These are phyloP conservation scores for Sapajus apella DNA, from an alignment of 2,113 vertebrate species.

Conservation along the genomic window DNA sequence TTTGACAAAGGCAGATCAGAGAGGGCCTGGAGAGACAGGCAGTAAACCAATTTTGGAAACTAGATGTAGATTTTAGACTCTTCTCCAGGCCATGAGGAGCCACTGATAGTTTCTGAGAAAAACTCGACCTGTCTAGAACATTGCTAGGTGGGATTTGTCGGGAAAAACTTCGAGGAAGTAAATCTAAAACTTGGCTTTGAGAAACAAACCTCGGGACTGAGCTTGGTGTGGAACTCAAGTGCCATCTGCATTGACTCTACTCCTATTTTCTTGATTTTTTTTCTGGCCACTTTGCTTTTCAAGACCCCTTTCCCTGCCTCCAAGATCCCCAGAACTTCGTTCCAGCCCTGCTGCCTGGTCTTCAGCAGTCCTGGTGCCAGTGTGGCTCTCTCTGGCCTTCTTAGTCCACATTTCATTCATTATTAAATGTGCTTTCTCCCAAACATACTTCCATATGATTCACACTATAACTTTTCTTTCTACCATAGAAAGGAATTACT, in stretches of 20 bases:
- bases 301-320: not conserved
- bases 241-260: not conserved
- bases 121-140: not conserved
- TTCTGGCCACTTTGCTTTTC: too few species aligned
- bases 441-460: not conserved
- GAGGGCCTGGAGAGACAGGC: not conserved
- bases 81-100: not conserved
- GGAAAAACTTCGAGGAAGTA: not conserved
- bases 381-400: not conserved
- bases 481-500: not conserved
- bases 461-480: not conserved
- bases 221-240: not conserved
- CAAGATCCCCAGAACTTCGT: too few species aligned
- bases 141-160: too few species aligned
- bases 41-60: not conserved
- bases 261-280: not conserved
- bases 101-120: not conserved
- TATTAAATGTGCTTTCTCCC: not conserved
- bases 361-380: not conserved
- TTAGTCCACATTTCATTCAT: not conserved
- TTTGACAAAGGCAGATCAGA: not conserved
- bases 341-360: not conserved
- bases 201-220: not conserved
- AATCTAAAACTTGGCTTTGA: not conserved
- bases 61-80: not conserved